Base-by-base conservation (phyloP, 1,140 invertebrate genomes). In the Eumaeus atala region DNA sequence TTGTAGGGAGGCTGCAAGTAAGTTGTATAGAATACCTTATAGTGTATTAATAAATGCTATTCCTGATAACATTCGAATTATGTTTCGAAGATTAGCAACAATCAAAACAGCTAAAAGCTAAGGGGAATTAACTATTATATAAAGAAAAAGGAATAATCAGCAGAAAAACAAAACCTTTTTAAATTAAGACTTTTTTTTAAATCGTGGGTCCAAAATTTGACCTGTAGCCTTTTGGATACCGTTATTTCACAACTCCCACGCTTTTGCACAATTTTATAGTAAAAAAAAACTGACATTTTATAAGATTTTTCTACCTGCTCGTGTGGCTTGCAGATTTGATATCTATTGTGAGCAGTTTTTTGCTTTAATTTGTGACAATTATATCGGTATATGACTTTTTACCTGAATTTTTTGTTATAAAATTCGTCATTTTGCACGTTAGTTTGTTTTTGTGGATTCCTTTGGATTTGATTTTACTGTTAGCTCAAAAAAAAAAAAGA, bases 351-450 rank as follows among this genome's bases (percentile, higher is more conserved):
- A 71, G 59, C 54, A 35, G 54, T 74, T 84, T 87, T 87, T 87
- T 87, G 84, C 81, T 76, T 87, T 84, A 84, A 87, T 87, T 87
- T 87, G 84, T 87, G 84, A 84, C 81, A 87, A 87, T 87, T 87
- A 87, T 87, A 84, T 71, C 81, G 81, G 81, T 87, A 84, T 82
- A 82, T 84, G 75, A 87, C 79, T 84, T 87, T 87, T 87, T 87
- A 87, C 84, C 84, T 87, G 83, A 54, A 54, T 54, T 63, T 76
- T 74, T 75, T 84, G 80, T 79, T 64, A 69, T 64, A 53, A 28
- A 47, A 59, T 70, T 72, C 63, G 54, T 52, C 64, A 64, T 83
- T 86, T 82, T 75, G 74, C 79, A 78, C 72, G 70, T 72, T 66
- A 71, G 68, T 79, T 74, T 86, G 74, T 79, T 76, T 78, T 80